A percentile compares a stretch with the other conserved stretches of the same genome.
Evolutionary conservation across 1,140 invertebrate genomes (phyloP).

Genomic region (Portunus trituberculatus): DNA sequence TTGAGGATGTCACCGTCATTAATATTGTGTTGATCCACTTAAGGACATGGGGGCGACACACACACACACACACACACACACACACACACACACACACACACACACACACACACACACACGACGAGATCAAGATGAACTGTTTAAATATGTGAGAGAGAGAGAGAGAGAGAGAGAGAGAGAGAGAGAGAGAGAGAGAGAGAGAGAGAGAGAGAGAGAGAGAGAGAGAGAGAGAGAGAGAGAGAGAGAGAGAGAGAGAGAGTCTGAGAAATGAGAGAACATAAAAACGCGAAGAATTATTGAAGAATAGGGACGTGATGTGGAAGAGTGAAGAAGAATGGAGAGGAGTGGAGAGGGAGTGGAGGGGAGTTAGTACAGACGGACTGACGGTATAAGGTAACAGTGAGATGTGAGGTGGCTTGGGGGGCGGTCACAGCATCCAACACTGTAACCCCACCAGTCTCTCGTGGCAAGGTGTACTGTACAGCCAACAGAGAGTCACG

Average conservation of each 20-base stretch:
- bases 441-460: no score
- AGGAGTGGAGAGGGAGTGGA: no score
- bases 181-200: no score
- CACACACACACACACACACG: no score
- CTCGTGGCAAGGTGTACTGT: no score
- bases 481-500: no score
- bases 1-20: not conserved
- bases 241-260: not conserved
- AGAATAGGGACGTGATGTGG: no score
- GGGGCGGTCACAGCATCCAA: no score
- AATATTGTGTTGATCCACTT: not conserved
- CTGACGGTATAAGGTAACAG: no score
- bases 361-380: no score
- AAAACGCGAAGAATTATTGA: not conserved
- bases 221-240: not conserved
- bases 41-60: not conserved
- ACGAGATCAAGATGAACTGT: not conserved
- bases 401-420: no score
- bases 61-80: slow-evolving; percentile 20
- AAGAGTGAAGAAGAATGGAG: no score
- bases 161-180: not conserved
- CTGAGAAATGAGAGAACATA: not conserved
- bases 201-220: not conserved
- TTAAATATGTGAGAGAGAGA: not conserved
- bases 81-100: not conserved